phyloP scores from a whole-genome alignment of 2,113 vertebrate species.

The Bos javanicus region DNA sequence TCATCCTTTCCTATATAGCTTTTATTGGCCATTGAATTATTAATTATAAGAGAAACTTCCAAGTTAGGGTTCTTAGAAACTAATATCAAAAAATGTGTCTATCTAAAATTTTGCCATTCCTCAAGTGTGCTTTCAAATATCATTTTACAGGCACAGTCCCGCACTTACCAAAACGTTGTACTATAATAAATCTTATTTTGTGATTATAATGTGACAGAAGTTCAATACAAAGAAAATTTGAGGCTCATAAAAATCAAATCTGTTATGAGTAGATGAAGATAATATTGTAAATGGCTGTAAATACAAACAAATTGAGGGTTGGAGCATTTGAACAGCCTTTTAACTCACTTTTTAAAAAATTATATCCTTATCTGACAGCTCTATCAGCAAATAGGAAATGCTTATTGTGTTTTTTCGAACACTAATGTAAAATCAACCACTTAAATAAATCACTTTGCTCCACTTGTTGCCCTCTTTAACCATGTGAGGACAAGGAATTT shows the following conservation, averaged over 20 bases:
- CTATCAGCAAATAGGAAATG: background rate
- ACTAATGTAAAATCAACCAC: background rate
- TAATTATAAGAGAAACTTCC: background rate
- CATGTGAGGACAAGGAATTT: background rate
- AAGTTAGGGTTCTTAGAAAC: constrained; percentile 61
- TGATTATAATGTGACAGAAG: constrained; percentile 42
- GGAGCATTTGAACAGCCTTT: background rate
- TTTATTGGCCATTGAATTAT: constrained; percentile 50
- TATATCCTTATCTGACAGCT: background rate
- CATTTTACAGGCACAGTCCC: background rate
- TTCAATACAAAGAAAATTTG: constrained; percentile 38
- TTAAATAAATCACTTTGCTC: background rate
- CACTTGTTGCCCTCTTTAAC: background rate
- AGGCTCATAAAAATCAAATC: constrained; percentile 44
- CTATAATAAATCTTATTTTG: constrained; percentile 66
- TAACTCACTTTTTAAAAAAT: background rate
- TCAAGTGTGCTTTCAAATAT: constrained; percentile 60
- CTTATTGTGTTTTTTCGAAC: background rate
- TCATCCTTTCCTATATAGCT: background rate
- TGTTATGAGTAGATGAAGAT: constrained; percentile 7
- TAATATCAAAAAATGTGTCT: constrained; percentile 58
- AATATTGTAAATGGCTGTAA: background rate
- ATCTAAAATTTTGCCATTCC: constrained; percentile 43
- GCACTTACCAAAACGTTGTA: constrained; percentile 44
- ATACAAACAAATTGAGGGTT: background rate